Evolutionary conservation across 2,113 vertebrate genomes (phyloP), one percentile per base, ranked within the genome.

Genomic region (Cebidichthys violaceus): DNA sequence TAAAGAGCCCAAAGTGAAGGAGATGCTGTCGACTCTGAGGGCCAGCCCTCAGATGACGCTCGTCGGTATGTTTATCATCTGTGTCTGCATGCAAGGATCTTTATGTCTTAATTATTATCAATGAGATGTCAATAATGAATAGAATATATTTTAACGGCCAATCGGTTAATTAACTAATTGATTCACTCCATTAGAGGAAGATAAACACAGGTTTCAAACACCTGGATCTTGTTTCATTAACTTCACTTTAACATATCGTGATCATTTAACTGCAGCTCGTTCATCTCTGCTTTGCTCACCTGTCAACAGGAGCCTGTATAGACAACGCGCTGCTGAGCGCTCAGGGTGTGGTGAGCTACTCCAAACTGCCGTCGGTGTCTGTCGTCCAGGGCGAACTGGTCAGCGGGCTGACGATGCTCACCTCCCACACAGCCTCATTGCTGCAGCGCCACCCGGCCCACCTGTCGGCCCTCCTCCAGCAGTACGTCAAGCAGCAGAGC

Each of bases 311-410:
- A 1, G 97, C 93, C 88, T 97, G 95, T 79, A 84, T 99, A 3
- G 97, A 99, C 0, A 66, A 96, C 93, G 95, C 93, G 0, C 89
- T 99, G 90, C 93, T 99, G 90, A 99, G 97, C 50, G 91, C 69
- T 5, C 95, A 96, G 80, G 97, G 97, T 0, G 73, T 99, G 37
- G 11, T 96, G 81, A 92, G 60, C 79, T 97, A 97, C 0, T 94
- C 97, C 92, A 97, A 93, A 52, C 94, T 99, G 77, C 97, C 97
- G 0, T 83, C 96, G 0, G 37, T 96, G 90, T 84, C 90, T 1
- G 69, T 86, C 0, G 54, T 92, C 1, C 97, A 94, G 67, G 96
- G 96, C 0, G 92, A 98, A 82, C 90, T 97, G 5, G 93, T 96
- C 2, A 95, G 96, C 1, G 94, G 96, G 0, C 88, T 99, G 70